Evolutionary conservation across 2,888 invertebrate species (phyloP).

Genomic region (Notocelia uddmanniana): DNA sequence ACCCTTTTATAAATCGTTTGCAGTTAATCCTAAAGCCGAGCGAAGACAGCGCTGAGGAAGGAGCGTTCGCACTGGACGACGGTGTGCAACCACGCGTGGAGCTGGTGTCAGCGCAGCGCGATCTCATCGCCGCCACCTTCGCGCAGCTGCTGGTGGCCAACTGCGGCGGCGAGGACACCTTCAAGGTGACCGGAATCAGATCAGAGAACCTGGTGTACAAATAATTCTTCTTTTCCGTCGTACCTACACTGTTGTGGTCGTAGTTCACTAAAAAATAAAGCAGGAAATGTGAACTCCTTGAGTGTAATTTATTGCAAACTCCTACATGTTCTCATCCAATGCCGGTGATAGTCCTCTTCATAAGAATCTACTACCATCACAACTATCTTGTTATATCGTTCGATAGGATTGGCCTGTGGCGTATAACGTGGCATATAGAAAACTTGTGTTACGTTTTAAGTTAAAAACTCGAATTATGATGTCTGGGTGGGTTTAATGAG

Average conservation of each 20-base stretch:
- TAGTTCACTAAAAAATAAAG: no score
- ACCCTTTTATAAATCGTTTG: not conserved
- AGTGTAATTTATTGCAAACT: no score
- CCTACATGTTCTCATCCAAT: not conserved
- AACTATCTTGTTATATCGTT: not conserved
- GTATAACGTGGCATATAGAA: not conserved
- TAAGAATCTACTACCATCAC: not conserved
- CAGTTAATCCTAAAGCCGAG: conserved; percentile 68
- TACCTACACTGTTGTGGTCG: no score
- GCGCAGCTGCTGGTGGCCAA: conserved; percentile 96
- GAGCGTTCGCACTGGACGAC: conserved; percentile 94
- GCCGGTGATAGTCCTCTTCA: no score
- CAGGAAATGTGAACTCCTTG: no score
- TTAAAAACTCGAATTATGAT: no score
- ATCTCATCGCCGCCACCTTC: conserved; percentile 96
- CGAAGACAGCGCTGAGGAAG: conserved; percentile 72
- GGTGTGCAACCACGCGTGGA: conserved; percentile 95
- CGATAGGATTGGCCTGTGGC: not conserved
- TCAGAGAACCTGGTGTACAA: no score
- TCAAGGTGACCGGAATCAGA: conserved; percentile 84
- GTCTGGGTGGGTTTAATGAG: no score
- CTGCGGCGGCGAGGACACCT: conserved; percentile 97
- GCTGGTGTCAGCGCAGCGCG: conserved; percentile 93
- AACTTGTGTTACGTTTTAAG: no score
- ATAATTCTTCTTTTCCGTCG: no score